Base-by-base conservation (phyloP, 2,888 invertebrate genomes). In the Polydrusus cervinus region DNA sequence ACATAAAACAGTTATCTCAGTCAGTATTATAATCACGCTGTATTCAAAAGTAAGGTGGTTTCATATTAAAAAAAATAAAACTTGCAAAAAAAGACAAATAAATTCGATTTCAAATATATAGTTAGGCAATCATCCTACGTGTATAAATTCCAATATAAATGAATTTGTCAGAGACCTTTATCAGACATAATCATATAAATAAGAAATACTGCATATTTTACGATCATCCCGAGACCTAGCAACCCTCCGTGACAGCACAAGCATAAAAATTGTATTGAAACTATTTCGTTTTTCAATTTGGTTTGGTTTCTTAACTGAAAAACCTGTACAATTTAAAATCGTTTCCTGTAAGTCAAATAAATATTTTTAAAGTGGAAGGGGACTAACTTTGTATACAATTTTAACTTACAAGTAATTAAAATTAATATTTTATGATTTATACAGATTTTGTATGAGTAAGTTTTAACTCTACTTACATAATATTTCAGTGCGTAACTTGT, bases 131-230 rank as follows among this genome's bases (percentile, higher is more conserved):
- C 30, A 30, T 20, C 30, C 53, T 25, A 53, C 53, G 30, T 10
- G 38, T 11, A 38, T 16, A 14, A 38, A 60, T 60, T 60, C 18
- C 57, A 2, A 60, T 55, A 55, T 60, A 60, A 60, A 60, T 38
- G 38, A 60, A 38, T 60, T 60, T 60, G 57, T 60, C 57, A 60
- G 38, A 14, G 38, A 60, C 57, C 57, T 60, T 60, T 67, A 67
- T 67, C 67, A 67, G 53, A 38, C 51, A 67, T 53, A 67, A 67
- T 67, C 67, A 53, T 53, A 67, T 53, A 67, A 67, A 53, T 53
- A 51, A 67, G 53, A 67, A 53, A 67, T 67, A 67, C 67, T 53
- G 49, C 51, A 67, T 67, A 67, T 51, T 67, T 53, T 67, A 67
- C 53, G 67, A 67, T 53, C 67, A 67, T 67, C 67, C 13, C 13